Evolutionary conservation across 2,888 invertebrate species (phyloP).

Genomic region (Zaprionus bogoriensis): DNA sequence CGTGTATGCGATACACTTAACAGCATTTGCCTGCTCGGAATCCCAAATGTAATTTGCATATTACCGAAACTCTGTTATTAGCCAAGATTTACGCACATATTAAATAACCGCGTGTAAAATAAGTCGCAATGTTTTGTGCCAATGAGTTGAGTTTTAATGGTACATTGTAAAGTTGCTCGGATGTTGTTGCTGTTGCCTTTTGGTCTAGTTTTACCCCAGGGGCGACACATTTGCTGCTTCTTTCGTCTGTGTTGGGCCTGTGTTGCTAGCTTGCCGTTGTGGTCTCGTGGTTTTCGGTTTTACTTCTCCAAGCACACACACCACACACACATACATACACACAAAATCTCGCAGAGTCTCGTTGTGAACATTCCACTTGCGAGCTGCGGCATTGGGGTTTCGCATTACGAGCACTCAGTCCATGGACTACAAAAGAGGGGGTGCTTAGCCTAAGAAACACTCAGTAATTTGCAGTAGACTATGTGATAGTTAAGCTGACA

Average conservation of each 20-base stretch:
- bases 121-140: constrained; percentile 14
- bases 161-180: constrained; percentile 12
- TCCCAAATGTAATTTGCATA: constrained; percentile 37
- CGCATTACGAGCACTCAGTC: constrained; percentile 40
- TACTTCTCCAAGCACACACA: constrained; percentile 41
- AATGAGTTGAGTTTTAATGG: background rate
- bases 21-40: background rate
- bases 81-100: constrained; percentile 40
- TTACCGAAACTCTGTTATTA: constrained; percentile 22
- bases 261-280: constrained; percentile 40
- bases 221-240: constrained; percentile 40
- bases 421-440: background rate
- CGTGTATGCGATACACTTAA: constrained; percentile 6
- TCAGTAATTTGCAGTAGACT: background rate
- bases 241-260: constrained; percentile 23
- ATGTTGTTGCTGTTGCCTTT: constrained; percentile 13
- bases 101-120: constrained; percentile 41
- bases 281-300: constrained; percentile 68
- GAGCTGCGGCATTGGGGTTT: constrained; percentile 61
- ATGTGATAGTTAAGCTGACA: background rate
- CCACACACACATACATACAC: constrained; percentile 4
- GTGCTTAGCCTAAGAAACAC: background rate
- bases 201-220: constrained; percentile 22
- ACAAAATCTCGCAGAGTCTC: background rate
- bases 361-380: constrained; percentile 25